phyloP scores from a whole-genome alignment of 2,797 vertebrate species.

The Lycodopsis pacificus region DNA sequence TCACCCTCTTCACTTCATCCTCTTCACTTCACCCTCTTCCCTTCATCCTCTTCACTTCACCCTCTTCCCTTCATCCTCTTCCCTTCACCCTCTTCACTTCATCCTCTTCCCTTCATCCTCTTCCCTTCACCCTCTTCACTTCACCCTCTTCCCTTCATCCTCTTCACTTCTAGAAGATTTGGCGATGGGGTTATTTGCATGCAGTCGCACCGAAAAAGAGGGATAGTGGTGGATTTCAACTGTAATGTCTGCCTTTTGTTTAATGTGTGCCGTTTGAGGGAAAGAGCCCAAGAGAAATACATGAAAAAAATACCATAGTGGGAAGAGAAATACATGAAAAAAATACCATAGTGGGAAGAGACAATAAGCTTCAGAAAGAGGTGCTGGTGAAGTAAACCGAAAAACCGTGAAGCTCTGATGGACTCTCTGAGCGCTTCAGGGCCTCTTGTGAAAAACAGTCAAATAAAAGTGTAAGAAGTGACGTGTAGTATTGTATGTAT shows the following conservation, averaged over 20 bases:
- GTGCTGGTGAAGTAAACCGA: slow-evolving; percentile 37
- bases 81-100: too few relatives aligned
- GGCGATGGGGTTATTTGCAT: slow-evolving; percentile 23
- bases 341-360: slow-evolving; percentile 37
- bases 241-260: slow-evolving; percentile 35
- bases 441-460: slow-evolving; percentile 9
- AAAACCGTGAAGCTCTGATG: slow-evolving; percentile 22
- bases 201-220: neutral
- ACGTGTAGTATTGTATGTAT: slow-evolving; percentile 22
- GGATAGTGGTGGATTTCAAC: slow-evolving; percentile 15
- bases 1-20: slow-evolving; percentile 41
- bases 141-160: slow-evolving; percentile 41
- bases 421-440: slow-evolving; percentile 3
- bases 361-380: slow-evolving; percentile 36
- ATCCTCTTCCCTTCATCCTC: slow-evolving; percentile 43
- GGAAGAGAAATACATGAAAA: slow-evolving; percentile 40
- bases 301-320: slow-evolving; percentile 38
- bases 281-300: slow-evolving; percentile 13
- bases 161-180: slow-evolving; percentile 34
- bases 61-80: slow-evolving; percentile 41
- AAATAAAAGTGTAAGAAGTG: slow-evolving; percentile 4
- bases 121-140: too few relatives aligned
- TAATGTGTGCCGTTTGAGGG: slow-evolving; percentile 25
- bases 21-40: slow-evolving; percentile 39
- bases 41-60: slow-evolving; percentile 43